Conservation (phyloP, 2,797 vertebrate species). For the Triplophysa yarkandensis region DNA sequence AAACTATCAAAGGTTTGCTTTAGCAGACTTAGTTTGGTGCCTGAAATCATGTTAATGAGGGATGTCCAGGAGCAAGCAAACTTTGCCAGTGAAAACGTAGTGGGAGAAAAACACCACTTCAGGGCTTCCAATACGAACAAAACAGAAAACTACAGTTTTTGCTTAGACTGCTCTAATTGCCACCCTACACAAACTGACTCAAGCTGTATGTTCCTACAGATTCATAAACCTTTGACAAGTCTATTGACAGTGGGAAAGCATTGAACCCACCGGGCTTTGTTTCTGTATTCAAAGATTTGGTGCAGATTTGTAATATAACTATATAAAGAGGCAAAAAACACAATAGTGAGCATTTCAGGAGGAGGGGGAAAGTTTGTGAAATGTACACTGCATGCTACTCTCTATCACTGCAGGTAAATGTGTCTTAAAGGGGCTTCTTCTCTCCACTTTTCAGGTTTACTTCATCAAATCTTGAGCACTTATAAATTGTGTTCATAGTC, state of each 20-base stretch:
- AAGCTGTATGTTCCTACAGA: conserved; percentile 34
- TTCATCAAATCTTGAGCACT: conserved; percentile 34
- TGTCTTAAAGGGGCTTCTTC: conserved; percentile 13
- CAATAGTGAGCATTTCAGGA: conserved; percentile 12
- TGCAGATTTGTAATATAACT: conserved; percentile 29
- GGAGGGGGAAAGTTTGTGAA: conserved; percentile 26
- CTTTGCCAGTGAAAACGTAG: conserved; percentile 53
- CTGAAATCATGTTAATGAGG: conserved; percentile 66
- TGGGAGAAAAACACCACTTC: conserved; percentile 53
- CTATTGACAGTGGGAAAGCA: conserved; percentile 29
- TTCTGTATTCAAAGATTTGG: conserved; percentile 36
- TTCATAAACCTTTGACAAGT: conserved; percentile 40
- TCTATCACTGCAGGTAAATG: conserved; percentile 17
- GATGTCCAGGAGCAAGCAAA: conserved; percentile 55
- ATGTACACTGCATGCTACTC: conserved; percentile 18
- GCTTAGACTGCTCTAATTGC: conserved; percentile 48
- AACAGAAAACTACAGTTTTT: conserved; percentile 46
- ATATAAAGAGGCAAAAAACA: conserved; percentile 24
- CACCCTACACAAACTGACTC: conserved; percentile 48
- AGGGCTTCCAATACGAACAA: conserved; percentile 44
- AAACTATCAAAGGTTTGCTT: conserved; percentile 68
- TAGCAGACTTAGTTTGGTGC: conserved; percentile 59
- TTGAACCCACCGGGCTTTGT: conserved; percentile 31
- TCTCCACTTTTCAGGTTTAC: conserved; percentile 9
- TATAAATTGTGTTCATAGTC: conserved; percentile 10